Evolutionary conservation across 2,888 invertebrate genomes (phyloP), one percentile per base, ranked within the genome.

Genomic region (Spisula subtruncata): DNA sequence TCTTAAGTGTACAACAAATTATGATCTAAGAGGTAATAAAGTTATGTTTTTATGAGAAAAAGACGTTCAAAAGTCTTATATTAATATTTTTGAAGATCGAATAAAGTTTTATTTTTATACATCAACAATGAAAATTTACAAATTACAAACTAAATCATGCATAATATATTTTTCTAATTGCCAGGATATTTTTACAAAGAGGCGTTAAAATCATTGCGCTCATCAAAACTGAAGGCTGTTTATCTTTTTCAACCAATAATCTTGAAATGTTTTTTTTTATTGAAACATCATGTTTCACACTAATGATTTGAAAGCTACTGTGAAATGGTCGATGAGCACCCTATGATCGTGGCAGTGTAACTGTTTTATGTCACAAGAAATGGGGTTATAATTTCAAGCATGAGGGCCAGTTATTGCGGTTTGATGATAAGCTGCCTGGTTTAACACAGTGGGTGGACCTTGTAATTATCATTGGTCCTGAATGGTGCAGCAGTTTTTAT

Each of bases 381-480:
- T 35, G 25, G 32, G 35, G 18, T 54, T 87, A 85, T 87, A 85
- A 89, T 89, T 91, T 89, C 80, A 79, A 83, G 87, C 80, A 35
- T 89, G 60, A 87, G 60, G 66, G 82, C 35, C 54, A 41, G 85
- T 91, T 87, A 91, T 89, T 66, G 83, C 82, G 81, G 81, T 87
- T 89, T 91, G 82, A 91, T 91, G 91, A 32, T 54, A 25, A 46
- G 25, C 51, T 41, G 66, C 41, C 79, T 83, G 81, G 56, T 90
- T 87, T 86, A 25, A 60, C 71, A 90, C 80, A 60, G 79, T 48
- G 48, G 41, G 54, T n/a, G 5, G n/a, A 32, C 86, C 79, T 48
- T 84, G 86, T 88, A 86, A 90, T 88, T 90, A 86, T 86, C 81
- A 32, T 20, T 29, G 81, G 66, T 35, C 20, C n/a, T 85, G 56